phyloP scores from a whole-genome alignment of 2,888 invertebrate genomes.

The Heliconius hortense region DNA sequence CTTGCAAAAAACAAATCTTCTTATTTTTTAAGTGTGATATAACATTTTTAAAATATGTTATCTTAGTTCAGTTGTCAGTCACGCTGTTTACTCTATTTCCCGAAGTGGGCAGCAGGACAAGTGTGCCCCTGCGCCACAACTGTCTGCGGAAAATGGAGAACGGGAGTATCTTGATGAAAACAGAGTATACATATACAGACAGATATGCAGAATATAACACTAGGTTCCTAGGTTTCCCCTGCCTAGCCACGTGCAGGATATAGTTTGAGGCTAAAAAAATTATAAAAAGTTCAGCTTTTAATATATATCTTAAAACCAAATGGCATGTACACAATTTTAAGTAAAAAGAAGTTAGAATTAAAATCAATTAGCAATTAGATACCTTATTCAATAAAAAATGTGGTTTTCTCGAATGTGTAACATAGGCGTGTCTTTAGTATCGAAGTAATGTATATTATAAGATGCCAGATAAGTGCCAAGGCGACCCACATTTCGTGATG shows the following conservation, averaged over 20 bases:
- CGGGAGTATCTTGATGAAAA: neutral
- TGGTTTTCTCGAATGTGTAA: slow-evolving; percentile 8
- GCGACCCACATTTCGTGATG: slow-evolving; percentile 8
- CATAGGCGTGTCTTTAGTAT: slow-evolving; percentile 20
- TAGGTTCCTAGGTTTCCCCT: neutral
- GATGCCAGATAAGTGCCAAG: slow-evolving; percentile 24
- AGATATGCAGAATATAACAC: neutral
- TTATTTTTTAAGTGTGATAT: too few relatives aligned
- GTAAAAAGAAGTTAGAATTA: neutral
- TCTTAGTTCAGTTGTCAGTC: too few relatives aligned
- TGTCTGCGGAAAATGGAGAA: neutral
- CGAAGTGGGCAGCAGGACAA: too few relatives aligned
- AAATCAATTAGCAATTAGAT: slow-evolving; percentile 4
- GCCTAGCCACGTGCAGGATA: neutral
- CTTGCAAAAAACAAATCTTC: too few relatives aligned
- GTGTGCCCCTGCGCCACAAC: too few relatives aligned
- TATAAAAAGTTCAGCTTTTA: neutral
- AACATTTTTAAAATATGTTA: too few relatives aligned
- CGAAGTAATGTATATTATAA: neutral
- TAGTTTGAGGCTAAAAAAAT: neutral
- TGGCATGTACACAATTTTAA: neutral
- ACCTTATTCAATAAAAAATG: slow-evolving; percentile 16
- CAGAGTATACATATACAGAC: neutral
- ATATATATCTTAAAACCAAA: neutral
- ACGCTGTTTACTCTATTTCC: too few relatives aligned